These are phyloP conservation scores for Chrosomus eos DNA, from an alignment of 2,797 vertebrate species.

Conservation along the genomic window DNA sequence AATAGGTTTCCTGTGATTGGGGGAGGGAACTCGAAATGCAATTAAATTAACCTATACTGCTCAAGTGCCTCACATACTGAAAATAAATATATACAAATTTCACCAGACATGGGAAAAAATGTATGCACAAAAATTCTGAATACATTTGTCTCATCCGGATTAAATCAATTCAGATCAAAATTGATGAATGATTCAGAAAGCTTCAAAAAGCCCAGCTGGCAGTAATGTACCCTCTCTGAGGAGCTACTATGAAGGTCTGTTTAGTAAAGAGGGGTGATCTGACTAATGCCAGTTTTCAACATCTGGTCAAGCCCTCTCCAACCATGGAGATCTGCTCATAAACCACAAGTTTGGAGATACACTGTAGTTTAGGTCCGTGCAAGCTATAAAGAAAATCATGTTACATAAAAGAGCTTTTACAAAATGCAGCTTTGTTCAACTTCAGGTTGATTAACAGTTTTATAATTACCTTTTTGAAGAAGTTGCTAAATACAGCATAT, in stretches of 20 bases:
- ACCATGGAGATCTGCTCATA: constrained; percentile 11
- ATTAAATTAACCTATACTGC: not conserved
- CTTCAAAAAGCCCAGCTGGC: not conserved
- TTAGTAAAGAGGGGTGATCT: not conserved
- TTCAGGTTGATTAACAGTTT: not conserved
- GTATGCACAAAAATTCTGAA: not conserved
- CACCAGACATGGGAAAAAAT: not conserved
- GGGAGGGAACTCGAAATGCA: not conserved
- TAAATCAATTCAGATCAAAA: not conserved
- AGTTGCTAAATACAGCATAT: not conserved
- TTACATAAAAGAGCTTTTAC: not conserved
- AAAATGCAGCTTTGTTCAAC: not conserved
- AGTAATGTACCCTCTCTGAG: not conserved
- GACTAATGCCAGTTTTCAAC: constrained; percentile 26
- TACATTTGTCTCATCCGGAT: not conserved
- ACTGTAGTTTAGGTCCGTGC: not conserved
- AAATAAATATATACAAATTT: not conserved
- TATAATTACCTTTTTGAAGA: not conserved
- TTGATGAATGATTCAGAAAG: not conserved
- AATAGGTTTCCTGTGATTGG: not conserved
- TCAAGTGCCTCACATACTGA: not conserved
- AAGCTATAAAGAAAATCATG: not conserved
- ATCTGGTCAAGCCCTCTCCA: constrained; percentile 14
- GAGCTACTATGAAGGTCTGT: constrained; percentile 13
- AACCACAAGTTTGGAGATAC: not conserved